Base-by-base conservation (phyloP, 2,797 vertebrate genomes). In the Ataeniobius toweri region DNA sequence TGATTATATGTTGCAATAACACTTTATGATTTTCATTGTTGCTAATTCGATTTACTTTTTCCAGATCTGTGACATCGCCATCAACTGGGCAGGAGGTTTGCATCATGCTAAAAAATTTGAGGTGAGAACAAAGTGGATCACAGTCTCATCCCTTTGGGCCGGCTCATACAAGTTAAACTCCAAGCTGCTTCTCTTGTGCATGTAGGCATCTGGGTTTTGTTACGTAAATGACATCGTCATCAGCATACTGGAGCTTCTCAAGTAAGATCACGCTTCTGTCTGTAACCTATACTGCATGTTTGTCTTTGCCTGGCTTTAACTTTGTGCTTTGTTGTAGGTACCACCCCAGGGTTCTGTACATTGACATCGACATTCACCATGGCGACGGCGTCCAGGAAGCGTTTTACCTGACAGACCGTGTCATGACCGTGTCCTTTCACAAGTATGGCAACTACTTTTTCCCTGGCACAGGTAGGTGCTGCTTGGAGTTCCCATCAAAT, bases 371-470 rank as follows among this genome's bases (percentile, higher is more conserved):
- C 76, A 99, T 99, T 89, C 98, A 99, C 76, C 98, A 99, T 0
- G 98, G 98, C 0, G 98, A 99, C 0, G 98, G 98, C 0, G 98
- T 99, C 69, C 98, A 99, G 93, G 98, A 99, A 86, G 98, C 98
- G 16, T 99, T 99, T 91, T 99, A 99, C 92, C 93, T 99, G 87
- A 99, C 98, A 0, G 98, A 99, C 93, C 93, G 98, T 0, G 98
- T 99, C 89, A 99, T 99, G 98, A 99, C 98, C 0, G 98, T 99
- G 73, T 99, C 98, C 46, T 99, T 99, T 89, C 98, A 99, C 93
- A 99, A 99, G 92, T 99, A 99, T 0, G 98, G 98, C 56, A 99
- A 99, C 94, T 99, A 99, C 83, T 99, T 99, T 89, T 99, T 99
- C 39, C 98, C 98, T 65, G 98, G 98, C 39, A 99, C 98, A 90